phyloP scores from a whole-genome alignment of 2,113 vertebrate genomes.

The Chitala chitala region DNA sequence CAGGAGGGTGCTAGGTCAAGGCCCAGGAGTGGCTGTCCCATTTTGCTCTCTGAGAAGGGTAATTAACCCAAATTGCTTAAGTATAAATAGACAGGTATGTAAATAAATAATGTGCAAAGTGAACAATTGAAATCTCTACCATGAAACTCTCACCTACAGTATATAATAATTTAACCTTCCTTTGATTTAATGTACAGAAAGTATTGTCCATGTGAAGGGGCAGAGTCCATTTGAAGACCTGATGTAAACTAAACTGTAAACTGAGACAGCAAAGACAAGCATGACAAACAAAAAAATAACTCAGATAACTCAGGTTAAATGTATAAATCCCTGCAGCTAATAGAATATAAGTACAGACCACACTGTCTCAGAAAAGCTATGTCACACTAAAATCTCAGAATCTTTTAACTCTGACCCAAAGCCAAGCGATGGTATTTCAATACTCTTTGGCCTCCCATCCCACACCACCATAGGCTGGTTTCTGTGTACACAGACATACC shows the following conservation, averaged over 20 bases:
- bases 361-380: background rate
- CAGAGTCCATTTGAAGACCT: no score
- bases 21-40: background rate
- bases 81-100: background rate
- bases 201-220: no score
- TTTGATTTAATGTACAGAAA: no score
- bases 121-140: background rate
- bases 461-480: background rate
- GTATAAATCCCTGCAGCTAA: no score
- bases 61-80: conserved; percentile 6
- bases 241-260: background rate
- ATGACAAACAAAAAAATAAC: background rate
- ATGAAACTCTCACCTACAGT: background rate
- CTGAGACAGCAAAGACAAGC: background rate
- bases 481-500: conserved; percentile 55
- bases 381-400: no score
- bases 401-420: no score
- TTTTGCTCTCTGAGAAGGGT: background rate
- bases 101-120: background rate
- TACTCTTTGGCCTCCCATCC: background rate
- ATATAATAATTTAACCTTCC: no score
- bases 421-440: no score
- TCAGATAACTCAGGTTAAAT: no score
- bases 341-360: background rate
- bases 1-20: background rate